Base-by-base conservation (phyloP, 2,888 invertebrate species). In the Diadegma fenestrale region DNA sequence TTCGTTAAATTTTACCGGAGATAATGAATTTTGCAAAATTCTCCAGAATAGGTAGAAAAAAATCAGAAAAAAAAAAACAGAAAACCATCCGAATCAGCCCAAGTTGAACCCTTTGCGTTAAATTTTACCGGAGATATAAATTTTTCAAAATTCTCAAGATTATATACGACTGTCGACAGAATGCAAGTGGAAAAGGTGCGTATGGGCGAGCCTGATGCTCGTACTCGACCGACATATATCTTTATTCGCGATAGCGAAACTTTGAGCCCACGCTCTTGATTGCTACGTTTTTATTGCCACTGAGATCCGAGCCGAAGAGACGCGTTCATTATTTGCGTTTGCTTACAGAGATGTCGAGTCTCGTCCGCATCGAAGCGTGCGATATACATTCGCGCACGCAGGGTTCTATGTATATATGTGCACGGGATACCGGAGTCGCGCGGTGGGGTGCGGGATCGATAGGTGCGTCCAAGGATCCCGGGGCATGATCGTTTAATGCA, bases 141-240 rank as follows among this genome's bases (percentile, higher is more conserved):
- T n/a, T n/a, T n/a, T n/a, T n/a, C n/a, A n/a, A n/a, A n/a, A n/a
- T n/a, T n/a, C n/a, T n/a, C n/a, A n/a, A n/a, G 33, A 73, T 37
- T 7, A 7, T 10, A 30, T 30, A n/a, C 33, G 61, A 68, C 33
- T 61, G 26, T 22, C 43, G 26, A 63, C 63, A 51, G 64, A 79
- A 48, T n/a, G 64, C 69, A 85, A 81, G 84, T 85, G 78, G 78
- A 81, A 85, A 78, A 78, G 75, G 81, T 75, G 78, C 81, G 73
- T 73, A 85, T 85, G 78, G 81, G 78, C 81, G 68, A 12, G 14
- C 43, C 22, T 66, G 33, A 4, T 33, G 2, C 5, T n/a, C 33
- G 22, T 22, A 41, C 22, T 66, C 66, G 12, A 0, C 12, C 22
- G 7, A 6, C 41, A 10, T 2, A 19, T 7, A 22, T 22, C 2